Evolutionary conservation across 2,113 vertebrate species (phyloP), one percentile per base, ranked within the genome.

Genomic region (Daubentonia madagascariensis): DNA sequence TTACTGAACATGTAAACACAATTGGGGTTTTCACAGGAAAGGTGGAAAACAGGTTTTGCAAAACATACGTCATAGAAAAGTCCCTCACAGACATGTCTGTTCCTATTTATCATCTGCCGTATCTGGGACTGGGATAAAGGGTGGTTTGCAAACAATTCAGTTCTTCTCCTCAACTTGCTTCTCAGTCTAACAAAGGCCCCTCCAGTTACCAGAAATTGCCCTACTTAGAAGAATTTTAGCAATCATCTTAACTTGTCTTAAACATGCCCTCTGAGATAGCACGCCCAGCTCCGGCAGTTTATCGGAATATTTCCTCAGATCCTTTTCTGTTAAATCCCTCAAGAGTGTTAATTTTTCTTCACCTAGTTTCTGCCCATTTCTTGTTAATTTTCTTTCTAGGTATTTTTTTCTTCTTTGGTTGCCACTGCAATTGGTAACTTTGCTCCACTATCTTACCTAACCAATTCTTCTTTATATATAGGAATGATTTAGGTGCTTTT

Each of bases 11-110:
- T 48, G 57, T 40, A 92, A 89, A 89, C 28, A 57, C 52, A 65
- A 91, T 32, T 37, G 40, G 18, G 70, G 8, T 88, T 97, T 92
- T 91, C 72, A 85, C 8, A 81, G 13, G 12, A 16, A 95, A 96
- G 73, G 87, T 23, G 25, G 48, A 94, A 92, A 97, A 95, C 81
- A 76, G 85, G 85, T 94, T 97, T 92, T 92, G 12, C 88, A 96
- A 94, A 97, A 90, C 70, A 92, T 30, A 87, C 18, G 28, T 85
- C 70, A 83, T 23, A 88, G 35, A 37, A 94, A 97, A 94, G 59
- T 94, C 45, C 85, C 73, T 68, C 35, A 4, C 45, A 40, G 65
- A 85, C 88, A 73, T 72, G 91, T 85, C 93, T 94, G 61, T 89
- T 97, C 93, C 97, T 89, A 93, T 78, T 52, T 45, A 63, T 89